Percentiles rank a stretch among this genome's conserved stretches.
These are phyloP conservation scores for Eudemis profundana DNA, from an alignment of 2,888 invertebrate species.

Conservation along the genomic window DNA sequence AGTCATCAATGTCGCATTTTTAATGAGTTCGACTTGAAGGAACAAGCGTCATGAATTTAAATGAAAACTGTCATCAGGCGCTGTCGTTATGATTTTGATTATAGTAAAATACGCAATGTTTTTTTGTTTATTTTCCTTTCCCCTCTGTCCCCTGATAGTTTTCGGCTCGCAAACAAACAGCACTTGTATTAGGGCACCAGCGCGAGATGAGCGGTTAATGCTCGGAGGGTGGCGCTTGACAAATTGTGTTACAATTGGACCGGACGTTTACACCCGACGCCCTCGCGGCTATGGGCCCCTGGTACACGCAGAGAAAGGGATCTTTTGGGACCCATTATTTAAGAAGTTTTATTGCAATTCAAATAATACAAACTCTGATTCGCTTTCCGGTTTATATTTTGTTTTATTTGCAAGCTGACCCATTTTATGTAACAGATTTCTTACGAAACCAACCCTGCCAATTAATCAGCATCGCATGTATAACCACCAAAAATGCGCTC, in stretches of 20 bases:
- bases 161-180: constrained; percentile 33
- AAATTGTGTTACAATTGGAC: constrained; percentile 69
- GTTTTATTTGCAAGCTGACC: not conserved
- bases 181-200: constrained; percentile 39
- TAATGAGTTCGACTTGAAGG: too few species aligned
- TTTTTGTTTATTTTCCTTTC: constrained; percentile 22
- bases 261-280: constrained; percentile 45
- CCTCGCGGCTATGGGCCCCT: constrained; percentile 40
- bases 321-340: constrained; percentile 24
- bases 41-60: too few species aligned
- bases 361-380: not conserved
- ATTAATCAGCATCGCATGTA: not conserved
- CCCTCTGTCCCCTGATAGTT: constrained; percentile 23
- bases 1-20: too few species aligned
- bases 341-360: constrained; percentile 20
- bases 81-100: too few species aligned
- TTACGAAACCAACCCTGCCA: not conserved
- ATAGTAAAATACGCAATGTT: too few species aligned
- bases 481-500: constrained; percentile 1
- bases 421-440: not conserved
- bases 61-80: too few species aligned
- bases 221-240: constrained; percentile 60
- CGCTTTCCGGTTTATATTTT: not conserved
- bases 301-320: constrained; percentile 8
- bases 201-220: constrained; percentile 43